Evolutionary conservation across 2,797 vertebrate genomes (phyloP), one percentile per base, ranked within the genome.

Genomic region (Vipera latastei): DNA sequence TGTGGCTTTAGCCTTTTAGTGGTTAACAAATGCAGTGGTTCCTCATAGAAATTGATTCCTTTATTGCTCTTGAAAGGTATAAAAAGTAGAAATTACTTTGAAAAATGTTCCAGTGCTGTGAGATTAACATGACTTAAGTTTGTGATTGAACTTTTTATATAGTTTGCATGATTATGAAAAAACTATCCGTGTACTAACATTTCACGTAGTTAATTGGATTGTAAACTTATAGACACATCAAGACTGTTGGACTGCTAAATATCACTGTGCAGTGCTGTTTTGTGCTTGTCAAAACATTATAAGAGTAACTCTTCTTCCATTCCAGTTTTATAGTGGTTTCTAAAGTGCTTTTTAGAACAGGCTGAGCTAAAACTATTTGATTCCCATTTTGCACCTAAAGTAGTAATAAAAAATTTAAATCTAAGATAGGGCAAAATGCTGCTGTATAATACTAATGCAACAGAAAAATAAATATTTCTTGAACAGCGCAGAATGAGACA

Each of bases 331-430:
- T 78, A 65, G 63, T 86, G 69, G 38, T 61, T 94, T 90, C 90
- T 92, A 92, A 91, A 94, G 92, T 92, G 91, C 38, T 86, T 89
- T 48, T 94, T 91, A 91, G 95, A 95, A 94, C 60, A 3, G 53
- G 51, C 16, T 93, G 93, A 94, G 51, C 95, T 96, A 91, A 91
- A 94, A 92, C 95, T 95, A 88, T 91, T 96, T 22, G 7, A 22
- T 56, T 93, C 63, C n/a, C 94, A 88, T 95, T 96, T 91, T 12
- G 28, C 65, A 95, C 69, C 88, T 92, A 91, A 28, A 90, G 90
- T 57, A 57, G 20, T 38, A n/a, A 59, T 57, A 53, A 88, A 89
- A 89, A 95, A 83, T 69, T n/a, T 89, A 92, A 90, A 86, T 38
- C 53, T 95, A 94, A 93, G 88, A 92, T 57, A 69, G 87, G 60